Base-by-base conservation (phyloP, 2,113 vertebrate species). In the Elachura formosa region DNA sequence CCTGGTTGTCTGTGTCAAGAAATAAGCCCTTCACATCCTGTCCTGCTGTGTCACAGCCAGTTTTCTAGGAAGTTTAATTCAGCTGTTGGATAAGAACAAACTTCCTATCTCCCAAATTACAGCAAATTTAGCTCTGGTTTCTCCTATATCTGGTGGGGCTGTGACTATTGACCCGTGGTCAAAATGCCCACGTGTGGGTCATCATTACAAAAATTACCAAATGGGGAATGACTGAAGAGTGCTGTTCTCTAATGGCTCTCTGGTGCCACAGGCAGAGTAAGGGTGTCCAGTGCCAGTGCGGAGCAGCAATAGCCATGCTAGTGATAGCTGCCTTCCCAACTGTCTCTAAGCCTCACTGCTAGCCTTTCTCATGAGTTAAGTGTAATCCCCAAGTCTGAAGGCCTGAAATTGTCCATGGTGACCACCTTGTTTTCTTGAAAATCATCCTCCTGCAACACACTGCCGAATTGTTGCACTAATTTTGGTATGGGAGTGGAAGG, bases 51-150 rank as follows among this genome's bases (percentile, higher is more conserved):
- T 78, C 49, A 55, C 4, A 12, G 72, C 18, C 2, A 0, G 67
- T 72, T 92, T 92, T 93, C 91, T 81, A 95, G 85, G 73, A 92
- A 95, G 72, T 73, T 52, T 55, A 84, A 68, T 80, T 74, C 56
- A 52, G 48, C 48, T 90, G 48, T 26, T 56, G 33, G 36, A 41
- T 55, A 61, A 89, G 66, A 90, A 38, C 75, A 67, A 46, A 67
- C 18, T 85, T 45, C 46, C 12, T 12, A 2, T 38, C 56, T 89
- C 78, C 43, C 59, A 73, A 38, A 41, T 12, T 19, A 6, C 80
- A 81, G 61, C 23, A 26, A 21, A 5, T 2, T 51, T 29, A 81
- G n/a, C 9, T 36, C 51, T 90, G 55, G 61, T 34, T 83, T 80
- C 17, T 77, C 25, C 51, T 2, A 0, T 9, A 24, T 36, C 40